These are phyloP conservation scores for Nylanderia fulva DNA, from an alignment of 1,140 invertebrate species.

Conservation along the genomic window DNA sequence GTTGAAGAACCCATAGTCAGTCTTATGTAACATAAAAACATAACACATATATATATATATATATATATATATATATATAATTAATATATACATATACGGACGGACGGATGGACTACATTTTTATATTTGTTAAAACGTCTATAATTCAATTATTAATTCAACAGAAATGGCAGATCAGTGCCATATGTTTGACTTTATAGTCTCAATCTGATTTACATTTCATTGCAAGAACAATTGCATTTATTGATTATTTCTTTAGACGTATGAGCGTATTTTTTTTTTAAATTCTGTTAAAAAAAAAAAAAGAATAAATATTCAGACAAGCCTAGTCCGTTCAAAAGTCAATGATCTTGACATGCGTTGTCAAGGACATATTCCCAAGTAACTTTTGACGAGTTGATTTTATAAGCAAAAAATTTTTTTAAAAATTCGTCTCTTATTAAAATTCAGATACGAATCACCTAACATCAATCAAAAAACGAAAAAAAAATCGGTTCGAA, in stretches of 20 bases:
- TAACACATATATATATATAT: conserved; percentile 28
- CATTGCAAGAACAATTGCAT: neutral
- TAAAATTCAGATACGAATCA: neutral
- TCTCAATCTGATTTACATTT: neutral
- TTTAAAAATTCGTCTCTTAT: too few relatives aligned
- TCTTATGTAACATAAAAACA: conserved; percentile 48
- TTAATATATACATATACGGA: conserved; percentile 4
- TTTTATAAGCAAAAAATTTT: too few relatives aligned
- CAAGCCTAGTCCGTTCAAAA: too few relatives aligned
- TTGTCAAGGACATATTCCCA: too few relatives aligned
- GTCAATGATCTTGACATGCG: too few relatives aligned
- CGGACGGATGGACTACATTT: conserved; percentile 36
- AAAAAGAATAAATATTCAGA: too few relatives aligned
- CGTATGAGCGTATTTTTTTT: conserved; percentile 3
- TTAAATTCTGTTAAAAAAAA: conserved; percentile 3
- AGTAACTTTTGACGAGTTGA: too few relatives aligned
- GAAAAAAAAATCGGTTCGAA: neutral
- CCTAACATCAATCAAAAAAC: neutral
- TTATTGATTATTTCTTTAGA: conserved; percentile 12
- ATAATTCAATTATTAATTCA: too few relatives aligned
- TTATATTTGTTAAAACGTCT: conserved; percentile 36
- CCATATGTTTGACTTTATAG: neutral
- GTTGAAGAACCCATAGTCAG: conserved; percentile 45
- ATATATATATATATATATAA: neutral
- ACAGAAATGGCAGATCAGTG: neutral